Conservation (phyloP, 2,113 vertebrate species). For the Raphicerus campestris region DNA sequence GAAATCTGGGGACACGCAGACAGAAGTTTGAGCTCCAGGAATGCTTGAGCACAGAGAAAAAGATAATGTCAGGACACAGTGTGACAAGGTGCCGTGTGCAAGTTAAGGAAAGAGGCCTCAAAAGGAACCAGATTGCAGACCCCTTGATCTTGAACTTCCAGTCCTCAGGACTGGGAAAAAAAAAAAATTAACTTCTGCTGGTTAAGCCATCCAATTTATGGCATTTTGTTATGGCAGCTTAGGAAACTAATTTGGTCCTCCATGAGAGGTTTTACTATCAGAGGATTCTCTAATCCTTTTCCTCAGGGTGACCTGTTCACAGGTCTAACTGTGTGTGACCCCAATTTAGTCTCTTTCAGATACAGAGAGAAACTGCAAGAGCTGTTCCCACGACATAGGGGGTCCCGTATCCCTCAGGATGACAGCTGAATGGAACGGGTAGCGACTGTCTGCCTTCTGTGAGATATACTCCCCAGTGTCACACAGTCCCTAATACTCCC, state of each 20-base stretch:
- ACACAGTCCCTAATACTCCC: neutral
- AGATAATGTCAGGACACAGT: neutral
- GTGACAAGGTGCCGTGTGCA: neutral
- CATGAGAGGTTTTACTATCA: neutral
- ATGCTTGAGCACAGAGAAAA: neutral
- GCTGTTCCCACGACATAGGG: neutral
- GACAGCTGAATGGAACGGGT: neutral
- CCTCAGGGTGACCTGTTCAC: neutral
- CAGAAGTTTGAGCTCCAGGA: neutral
- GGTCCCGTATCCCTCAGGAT: neutral
- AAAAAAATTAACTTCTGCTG: neutral
- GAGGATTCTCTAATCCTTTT: neutral
- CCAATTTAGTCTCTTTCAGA: neutral
- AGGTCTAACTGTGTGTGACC: neutral
- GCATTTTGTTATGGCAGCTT: neutral
- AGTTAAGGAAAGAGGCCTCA: neutral
- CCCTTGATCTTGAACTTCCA: neutral
- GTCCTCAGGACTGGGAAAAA: neutral
- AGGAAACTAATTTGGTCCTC: neutral
- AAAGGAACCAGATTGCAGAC: neutral
- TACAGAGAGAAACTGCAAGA: neutral
- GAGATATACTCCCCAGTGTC: neutral
- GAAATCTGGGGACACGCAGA: neutral
- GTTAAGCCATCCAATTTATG: neutral
- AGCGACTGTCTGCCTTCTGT: neutral